Base-by-base conservation (phyloP, 2,797 vertebrate species). In the Numenius phaeopus region DNA sequence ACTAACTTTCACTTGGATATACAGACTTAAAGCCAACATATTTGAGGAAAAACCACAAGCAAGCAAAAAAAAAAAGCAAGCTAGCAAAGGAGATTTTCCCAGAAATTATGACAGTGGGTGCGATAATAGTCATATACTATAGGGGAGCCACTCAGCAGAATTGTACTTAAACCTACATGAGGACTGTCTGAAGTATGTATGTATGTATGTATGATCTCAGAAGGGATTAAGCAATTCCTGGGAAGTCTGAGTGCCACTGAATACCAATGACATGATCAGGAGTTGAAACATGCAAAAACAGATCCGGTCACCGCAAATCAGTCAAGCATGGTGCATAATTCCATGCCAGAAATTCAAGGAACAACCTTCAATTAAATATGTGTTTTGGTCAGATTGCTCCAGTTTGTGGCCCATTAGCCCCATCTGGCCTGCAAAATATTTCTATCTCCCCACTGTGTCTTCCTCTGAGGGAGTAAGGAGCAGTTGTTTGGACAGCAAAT, bases 401-500 rank as follows among this genome's bases (percentile, higher is more conserved):
- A 50, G 79, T 83, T 85, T 71, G 79, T 85, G 79, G 89, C 54
- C 87, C 75, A 95, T 95, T 94, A 97, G 91, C 24, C 92, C 85
- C 84, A 92, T 95, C 75, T 96, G 87, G 79, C 84, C 59, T 47
- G 79, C 22, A 82, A 94, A 97, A 84, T 49, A 94, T 91, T 89
- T 80, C 79, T 89, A 34, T 85, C 83, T 97, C 79, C 84, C 65
- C 82, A 86, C 46, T 78, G 65, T 2, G 7, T 81, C 91, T 92
- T 81, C 67, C 71, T 91, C 59, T 46, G 40, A 95, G 75, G 37
- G 72, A 70, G 30, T 32, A 39, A 89, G 82, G 72, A 96, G 54
- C 72, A 91, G 92, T 95, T 94, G 87, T 86, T 83, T 94, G 95
- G 87, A 86, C 44, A 92, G 72, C 65, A 94, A 93, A 94, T 21